Base-by-base conservation (phyloP, 2,888 invertebrate genomes). In the Hipparchia semele region DNA sequence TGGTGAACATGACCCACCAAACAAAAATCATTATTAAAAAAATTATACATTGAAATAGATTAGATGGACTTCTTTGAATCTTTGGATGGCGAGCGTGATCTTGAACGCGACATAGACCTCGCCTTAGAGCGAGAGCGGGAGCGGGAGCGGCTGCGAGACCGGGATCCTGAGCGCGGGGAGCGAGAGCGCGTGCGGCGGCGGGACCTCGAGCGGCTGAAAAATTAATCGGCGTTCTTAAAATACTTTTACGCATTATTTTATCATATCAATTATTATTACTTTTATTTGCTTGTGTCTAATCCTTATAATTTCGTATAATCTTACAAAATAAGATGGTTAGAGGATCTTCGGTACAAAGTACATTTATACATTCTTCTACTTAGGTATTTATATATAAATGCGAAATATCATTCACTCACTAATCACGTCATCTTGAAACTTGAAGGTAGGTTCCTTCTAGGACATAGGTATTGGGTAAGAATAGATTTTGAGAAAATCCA, bases 121-220 rank as follows among this genome's bases (percentile, higher is more conserved):
- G 90, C 91, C 84, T 92, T 93, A 77, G 94, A 94, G 79, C 94
- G 93, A n/a, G 94, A 93, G 77, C 93, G 91, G n/a, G 94, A 93
- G 75, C 94, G 91, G 79, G 89, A 89, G 79, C 94, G 94, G 79
- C 90, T 89, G 79, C 92, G 88, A 6, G 87, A 87, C 75, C 94
- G 92, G 6, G 94, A 94, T 58, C 94, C 94, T 1, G 94, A 94
- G 75, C 93, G 92, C 75, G 94, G 83, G 77, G 94, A 90, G 79
- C 95, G 95, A 23, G 96, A 96, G 72, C 96, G 94, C 74, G 96
- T 95, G 80, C 96, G 95, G 64, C 94, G 91, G 71, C 93, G 92
- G 45, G 96, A 96, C 81, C 96, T 94, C 78, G 96, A 96, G 39
- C 96, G 95, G 79, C 94, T 94, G 92, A 13, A 77, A 86, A 84